Conservation (phyloP, 1,140 invertebrate genomes). For the Coelopa frigida region DNA sequence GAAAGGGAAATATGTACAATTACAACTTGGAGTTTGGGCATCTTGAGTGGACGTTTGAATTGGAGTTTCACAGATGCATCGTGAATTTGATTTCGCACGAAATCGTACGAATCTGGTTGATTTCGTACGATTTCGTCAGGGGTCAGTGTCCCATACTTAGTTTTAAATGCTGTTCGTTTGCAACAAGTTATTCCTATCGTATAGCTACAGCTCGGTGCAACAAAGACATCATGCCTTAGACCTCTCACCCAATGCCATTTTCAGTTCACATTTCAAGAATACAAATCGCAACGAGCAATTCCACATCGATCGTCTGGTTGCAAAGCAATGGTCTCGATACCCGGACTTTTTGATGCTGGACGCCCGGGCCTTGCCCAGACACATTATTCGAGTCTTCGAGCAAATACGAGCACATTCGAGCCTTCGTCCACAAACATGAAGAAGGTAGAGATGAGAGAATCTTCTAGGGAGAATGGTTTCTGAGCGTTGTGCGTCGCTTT, state of each 20-base stretch:
- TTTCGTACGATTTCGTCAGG: constrained; percentile 32
- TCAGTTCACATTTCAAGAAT: constrained; percentile 31
- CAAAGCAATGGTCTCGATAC: too few species aligned
- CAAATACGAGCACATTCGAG: too few species aligned
- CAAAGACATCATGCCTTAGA: constrained; percentile 27
- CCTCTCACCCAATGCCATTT: constrained; percentile 31
- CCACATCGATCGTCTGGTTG: constrained; percentile 60
- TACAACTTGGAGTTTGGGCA: constrained; percentile 31
- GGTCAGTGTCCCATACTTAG: constrained; percentile 13
- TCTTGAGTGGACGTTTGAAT: constrained; percentile 26
- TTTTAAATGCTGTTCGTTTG: background rate
- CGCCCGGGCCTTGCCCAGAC: too few species aligned
- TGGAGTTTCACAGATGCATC: constrained; percentile 27
- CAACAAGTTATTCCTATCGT: background rate
- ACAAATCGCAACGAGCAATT: constrained; percentile 51
- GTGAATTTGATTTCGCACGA: constrained; percentile 25
- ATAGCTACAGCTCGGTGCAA: constrained; percentile 23
- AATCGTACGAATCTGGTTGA: too few species aligned
- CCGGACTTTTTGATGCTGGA: too few species aligned
- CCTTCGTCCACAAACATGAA: too few species aligned
- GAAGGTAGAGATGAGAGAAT: too few species aligned
- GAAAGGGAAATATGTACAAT: too few species aligned
- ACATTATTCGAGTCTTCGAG: too few species aligned
- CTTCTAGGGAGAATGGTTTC: too few species aligned
- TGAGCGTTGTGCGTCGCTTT: too few species aligned